Base-by-base conservation (phyloP, 2,888 invertebrate species). In the Conus canariensis region DNA sequence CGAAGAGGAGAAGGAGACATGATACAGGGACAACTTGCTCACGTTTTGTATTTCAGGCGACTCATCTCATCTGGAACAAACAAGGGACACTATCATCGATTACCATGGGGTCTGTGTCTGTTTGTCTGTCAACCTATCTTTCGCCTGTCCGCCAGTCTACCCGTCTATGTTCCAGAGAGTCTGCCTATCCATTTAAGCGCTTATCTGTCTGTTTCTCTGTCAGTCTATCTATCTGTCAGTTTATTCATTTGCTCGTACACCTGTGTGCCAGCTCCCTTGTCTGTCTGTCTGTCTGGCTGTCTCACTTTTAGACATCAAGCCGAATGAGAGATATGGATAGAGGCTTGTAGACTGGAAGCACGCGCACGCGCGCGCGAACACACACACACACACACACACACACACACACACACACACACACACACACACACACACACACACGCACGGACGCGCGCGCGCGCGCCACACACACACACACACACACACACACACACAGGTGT, bases 371-470 rank as follows among this genome's bases (percentile, higher is more conserved):
- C 85, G 45, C 85, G 60, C 85, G 45, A 12, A 59, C 64, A 60
- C 30, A 85, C 64, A 60, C 59, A 59, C 85, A 85, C 64, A 64
- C 64, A 85, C 85, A 59, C 85, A 85, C 60, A 85, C 85, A 85
- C 59, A 85, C 59, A 85, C 85, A 85, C 85, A 85, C 85, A 64
- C 64, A 45, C 60, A 5, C 30, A 60, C 85, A 60, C 25, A 85
- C 85, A 8, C 85, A 85, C 85, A 25, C 85, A 85, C 85, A 25
- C 85, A 64, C 64, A 60, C 60, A 85, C 85, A 12, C 64, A 85
- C 59, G 25, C 30, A 85, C 64, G 16, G 64, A 60, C 64, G 9
- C 56, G 14, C 85, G 10, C 85, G 60, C 25, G 22, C 59, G 25
- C 25, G 9, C 25, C 30, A 60, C 85, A 85, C 25, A 85, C 85